These are phyloP conservation scores for Drosophila santomea DNA, from an alignment of 1,140 invertebrate genomes.

Conservation along the genomic window DNA sequence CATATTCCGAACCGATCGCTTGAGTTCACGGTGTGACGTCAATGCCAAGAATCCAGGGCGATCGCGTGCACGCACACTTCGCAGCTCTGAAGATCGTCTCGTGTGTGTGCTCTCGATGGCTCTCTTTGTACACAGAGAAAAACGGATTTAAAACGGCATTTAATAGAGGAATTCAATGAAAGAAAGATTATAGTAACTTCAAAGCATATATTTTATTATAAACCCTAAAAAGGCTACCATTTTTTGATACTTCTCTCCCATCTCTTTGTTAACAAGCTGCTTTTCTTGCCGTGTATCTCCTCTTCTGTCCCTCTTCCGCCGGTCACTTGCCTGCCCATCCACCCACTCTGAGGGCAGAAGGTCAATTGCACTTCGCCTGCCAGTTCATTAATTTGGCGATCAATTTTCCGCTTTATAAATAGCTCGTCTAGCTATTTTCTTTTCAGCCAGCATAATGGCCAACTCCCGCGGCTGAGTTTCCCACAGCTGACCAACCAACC, in stretches of 20 bases:
- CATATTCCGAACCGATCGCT: constrained; percentile 26
- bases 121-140: neutral
- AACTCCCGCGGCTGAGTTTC: constrained; percentile 41
- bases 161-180: too few relatives aligned
- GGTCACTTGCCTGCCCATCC: constrained; percentile 65
- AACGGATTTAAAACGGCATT: too few relatives aligned
- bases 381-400: constrained; percentile 80
- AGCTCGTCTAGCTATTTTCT: constrained; percentile 30
- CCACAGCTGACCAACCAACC: constrained; percentile 18
- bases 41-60: constrained; percentile 68
- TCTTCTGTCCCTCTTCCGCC: constrained; percentile 7
- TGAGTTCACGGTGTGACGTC: constrained; percentile 64
- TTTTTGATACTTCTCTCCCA: too few relatives aligned
- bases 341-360: constrained; percentile 67
- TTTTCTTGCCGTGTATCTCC: neutral
- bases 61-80: constrained; percentile 49
- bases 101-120: constrained; percentile 1
- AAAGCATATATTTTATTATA: too few relatives aligned
- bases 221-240: too few relatives aligned
- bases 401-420: too few relatives aligned
- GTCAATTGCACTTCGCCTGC: constrained; percentile 76
- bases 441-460: constrained; percentile 38
- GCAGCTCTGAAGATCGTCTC: neutral
- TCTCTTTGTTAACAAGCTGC: too few relatives aligned
- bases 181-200: too few relatives aligned